A percentile compares a stretch with the other conserved stretches of the same genome.
These are phyloP conservation scores for Harpalus rufipes DNA, from an alignment of 2,888 invertebrate genomes.

Conservation along the genomic window DNA sequence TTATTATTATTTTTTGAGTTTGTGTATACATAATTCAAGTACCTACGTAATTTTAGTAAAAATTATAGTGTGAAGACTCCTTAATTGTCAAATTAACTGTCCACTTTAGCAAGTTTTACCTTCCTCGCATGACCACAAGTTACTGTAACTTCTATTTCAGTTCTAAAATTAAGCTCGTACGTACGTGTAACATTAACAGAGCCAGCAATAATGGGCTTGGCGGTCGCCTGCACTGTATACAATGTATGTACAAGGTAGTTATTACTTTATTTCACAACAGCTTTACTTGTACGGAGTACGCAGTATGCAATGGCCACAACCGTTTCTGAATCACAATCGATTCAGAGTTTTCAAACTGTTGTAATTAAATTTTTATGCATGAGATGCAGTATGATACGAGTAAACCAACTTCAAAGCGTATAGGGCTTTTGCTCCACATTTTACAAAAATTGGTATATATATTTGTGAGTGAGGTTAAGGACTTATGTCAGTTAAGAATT, in stretches of 20 bases:
- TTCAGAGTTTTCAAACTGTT: slow-evolving; percentile 39
- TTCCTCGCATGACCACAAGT: slow-evolving; percentile 5
- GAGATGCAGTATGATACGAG: neutral
- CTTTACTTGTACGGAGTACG: neutral
- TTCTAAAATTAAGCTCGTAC: slow-evolving; percentile 22
- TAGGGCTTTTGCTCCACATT: neutral
- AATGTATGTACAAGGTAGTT: neutral
- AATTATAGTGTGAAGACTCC: neutral
- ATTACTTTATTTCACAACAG: slow-evolving; percentile 9
- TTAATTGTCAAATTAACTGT: slow-evolving; percentile 3
- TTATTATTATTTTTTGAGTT: too few relatives aligned
- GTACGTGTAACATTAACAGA: slow-evolving; percentile 27
- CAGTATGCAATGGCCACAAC: too few relatives aligned
- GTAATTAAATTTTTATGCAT: slow-evolving; percentile 48
- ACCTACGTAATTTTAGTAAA: too few relatives aligned
- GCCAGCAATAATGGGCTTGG: slow-evolving; percentile 19
- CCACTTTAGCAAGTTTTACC: neutral
- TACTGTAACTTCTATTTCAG: neutral
- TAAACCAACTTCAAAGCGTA: neutral
- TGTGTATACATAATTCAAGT: too few relatives aligned
- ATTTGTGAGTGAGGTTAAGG: too few relatives aligned
- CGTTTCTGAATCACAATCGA: slow-evolving; percentile 18
- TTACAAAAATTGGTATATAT: neutral
- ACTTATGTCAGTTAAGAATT: too few relatives aligned
- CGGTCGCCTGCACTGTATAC: slow-evolving; percentile 1